phyloP scores from a whole-genome alignment of 2,888 invertebrate genomes.

The Drepanosiphum platanoidis region DNA sequence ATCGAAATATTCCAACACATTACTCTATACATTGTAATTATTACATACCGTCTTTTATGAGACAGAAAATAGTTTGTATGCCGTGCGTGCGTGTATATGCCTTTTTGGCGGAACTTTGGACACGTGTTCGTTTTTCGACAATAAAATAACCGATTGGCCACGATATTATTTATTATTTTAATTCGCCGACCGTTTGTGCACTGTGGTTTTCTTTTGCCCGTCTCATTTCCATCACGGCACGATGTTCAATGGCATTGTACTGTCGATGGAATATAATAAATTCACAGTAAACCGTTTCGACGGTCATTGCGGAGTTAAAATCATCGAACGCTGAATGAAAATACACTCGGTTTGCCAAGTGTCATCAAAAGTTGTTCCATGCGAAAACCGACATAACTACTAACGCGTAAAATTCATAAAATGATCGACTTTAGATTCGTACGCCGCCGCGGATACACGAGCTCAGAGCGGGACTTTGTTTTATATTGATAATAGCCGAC shows the following conservation, averaged over 20 bases:
- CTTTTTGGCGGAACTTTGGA: not conserved
- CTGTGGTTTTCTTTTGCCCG: not conserved
- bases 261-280: not conserved
- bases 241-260: not conserved
- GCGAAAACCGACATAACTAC: not conserved
- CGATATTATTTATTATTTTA: too few relatives aligned
- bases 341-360: not conserved
- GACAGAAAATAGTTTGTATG: not conserved
- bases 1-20: slow-evolving; percentile 17
- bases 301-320: not conserved
- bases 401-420: not conserved
- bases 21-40: too few relatives aligned
- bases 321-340: not conserved
- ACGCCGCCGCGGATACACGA: too few relatives aligned
- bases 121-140: not conserved
- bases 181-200: not conserved
- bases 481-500: too few relatives aligned
- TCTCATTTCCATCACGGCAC: not conserved
- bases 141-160: too few relatives aligned
- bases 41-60: not conserved
- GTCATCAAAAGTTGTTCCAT: not conserved
- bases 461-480: too few relatives aligned
- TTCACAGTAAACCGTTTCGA: not conserved
- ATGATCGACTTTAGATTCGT: not conserved
- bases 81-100: not conserved